A percentile compares a stretch with the other conserved stretches of the same genome.
These are phyloP conservation scores for Bos javanicus DNA, from an alignment of 2,113 vertebrate genomes.

Conservation along the genomic window DNA sequence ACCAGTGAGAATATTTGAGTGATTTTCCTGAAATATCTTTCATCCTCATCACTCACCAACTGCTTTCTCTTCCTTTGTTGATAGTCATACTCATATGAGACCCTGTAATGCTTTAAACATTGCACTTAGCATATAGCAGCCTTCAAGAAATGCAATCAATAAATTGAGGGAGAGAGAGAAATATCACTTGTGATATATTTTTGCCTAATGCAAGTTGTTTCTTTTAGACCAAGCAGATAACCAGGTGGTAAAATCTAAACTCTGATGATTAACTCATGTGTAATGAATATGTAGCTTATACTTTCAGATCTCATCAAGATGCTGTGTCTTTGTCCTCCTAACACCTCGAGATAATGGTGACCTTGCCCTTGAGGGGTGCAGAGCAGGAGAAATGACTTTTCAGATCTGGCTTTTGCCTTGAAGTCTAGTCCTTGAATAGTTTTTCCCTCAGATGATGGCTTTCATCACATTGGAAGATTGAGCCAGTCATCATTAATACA, in stretches of 20 bases:
- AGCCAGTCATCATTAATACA: background rate
- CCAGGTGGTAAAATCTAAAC: background rate
- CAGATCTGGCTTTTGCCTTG: background rate
- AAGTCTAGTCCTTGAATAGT: background rate
- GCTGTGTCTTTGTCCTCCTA: background rate
- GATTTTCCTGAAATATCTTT: background rate
- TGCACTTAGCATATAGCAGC: background rate
- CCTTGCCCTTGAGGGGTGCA: background rate
- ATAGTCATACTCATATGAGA: background rate
- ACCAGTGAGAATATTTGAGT: background rate
- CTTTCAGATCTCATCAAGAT: background rate
- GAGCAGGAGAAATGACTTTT: background rate
- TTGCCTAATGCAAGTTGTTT: background rate
- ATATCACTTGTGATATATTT: background rate
- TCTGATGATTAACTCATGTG: background rate
- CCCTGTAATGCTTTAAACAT: background rate
- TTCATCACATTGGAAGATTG: background rate
- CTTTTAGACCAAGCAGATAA: background rate
- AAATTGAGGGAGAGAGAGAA: background rate
- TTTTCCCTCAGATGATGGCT: background rate
- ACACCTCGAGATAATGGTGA: background rate
- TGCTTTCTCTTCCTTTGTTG: background rate
- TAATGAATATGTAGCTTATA: background rate
- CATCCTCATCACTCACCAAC: background rate
- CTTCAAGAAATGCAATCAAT: background rate